These are phyloP conservation scores for Gastrophryne carolinensis DNA, from an alignment of 2,797 vertebrate genomes.

Conservation along the genomic window DNA sequence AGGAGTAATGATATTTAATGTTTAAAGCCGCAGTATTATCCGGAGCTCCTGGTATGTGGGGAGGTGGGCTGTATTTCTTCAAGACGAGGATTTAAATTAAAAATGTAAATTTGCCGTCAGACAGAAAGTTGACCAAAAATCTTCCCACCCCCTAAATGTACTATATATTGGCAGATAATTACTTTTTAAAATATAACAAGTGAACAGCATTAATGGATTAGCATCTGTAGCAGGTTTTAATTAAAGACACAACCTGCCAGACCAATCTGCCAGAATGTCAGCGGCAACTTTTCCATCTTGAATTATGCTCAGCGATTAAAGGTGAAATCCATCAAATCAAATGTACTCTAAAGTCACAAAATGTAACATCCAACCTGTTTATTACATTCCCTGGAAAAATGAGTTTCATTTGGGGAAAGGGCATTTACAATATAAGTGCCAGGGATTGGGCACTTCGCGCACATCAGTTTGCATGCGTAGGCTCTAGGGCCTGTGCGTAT, in stretches of 20 bases:
- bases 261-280: conserved; percentile 45
- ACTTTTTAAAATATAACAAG: conserved; percentile 40
- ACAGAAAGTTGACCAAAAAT: conserved; percentile 33
- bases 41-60: neutral
- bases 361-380: neutral
- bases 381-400: neutral
- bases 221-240: conserved; percentile 49
- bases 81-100: conserved; percentile 33
- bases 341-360: neutral
- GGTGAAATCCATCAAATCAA: conserved; percentile 19
- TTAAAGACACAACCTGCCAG: conserved; percentile 48
- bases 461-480: too few species aligned
- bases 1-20: conserved; percentile 26
- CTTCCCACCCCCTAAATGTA: conserved; percentile 28
- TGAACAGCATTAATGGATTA: conserved; percentile 43
- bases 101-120: conserved; percentile 39
- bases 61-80: neutral
- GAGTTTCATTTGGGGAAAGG: neutral
- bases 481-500: too few species aligned
- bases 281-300: conserved; percentile 28
- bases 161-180: conserved; percentile 46
- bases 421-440: too few species aligned
- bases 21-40: neutral
- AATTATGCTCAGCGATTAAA: conserved; percentile 33
- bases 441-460: too few species aligned